These are phyloP conservation scores for Myzus persicae DNA, from an alignment of 1,140 invertebrate species.

Conservation along the genomic window DNA sequence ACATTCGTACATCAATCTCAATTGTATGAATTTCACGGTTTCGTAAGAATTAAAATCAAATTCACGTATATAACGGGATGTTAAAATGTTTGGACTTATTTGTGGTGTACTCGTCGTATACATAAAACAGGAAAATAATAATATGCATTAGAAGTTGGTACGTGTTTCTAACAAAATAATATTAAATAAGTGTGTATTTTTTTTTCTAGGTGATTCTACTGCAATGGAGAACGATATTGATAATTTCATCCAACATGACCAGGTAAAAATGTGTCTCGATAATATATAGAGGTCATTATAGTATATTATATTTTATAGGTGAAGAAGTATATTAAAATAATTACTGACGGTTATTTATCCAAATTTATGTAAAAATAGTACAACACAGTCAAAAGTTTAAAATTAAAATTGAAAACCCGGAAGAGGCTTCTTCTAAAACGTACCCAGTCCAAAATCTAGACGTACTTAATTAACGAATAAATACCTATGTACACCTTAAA, in stretches of 20 bases:
- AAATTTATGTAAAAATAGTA: not conserved
- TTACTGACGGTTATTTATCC: not conserved
- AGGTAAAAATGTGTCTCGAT: slow-evolving; percentile 19
- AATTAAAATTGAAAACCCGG: not conserved
- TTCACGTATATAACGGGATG: slow-evolving; percentile 3
- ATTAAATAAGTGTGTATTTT: not conserved
- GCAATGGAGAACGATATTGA: slow-evolving; percentile 46
- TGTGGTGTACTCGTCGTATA: not conserved
- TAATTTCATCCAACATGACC: slow-evolving; percentile 39
- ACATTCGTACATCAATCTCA: slow-evolving; percentile 36
- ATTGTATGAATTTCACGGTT: slow-evolving; percentile 49
- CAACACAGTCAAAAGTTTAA: not conserved
- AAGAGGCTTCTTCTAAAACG: not conserved
- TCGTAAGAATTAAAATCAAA: slow-evolving; percentile 47
- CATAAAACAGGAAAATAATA: not conserved
- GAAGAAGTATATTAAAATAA: not conserved
- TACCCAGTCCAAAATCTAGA: not conserved
- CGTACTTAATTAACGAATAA: not conserved
- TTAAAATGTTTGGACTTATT: slow-evolving; percentile 17
- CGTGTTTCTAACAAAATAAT: not conserved
- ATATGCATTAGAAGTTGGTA: not conserved
- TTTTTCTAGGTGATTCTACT: slow-evolving; percentile 39
- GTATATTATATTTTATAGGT: not conserved
- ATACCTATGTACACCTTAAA: not conserved
- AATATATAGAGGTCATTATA: not conserved